phyloP scores from a whole-genome alignment of 2,888 invertebrate species.

The Tetragonisca angustula region DNA sequence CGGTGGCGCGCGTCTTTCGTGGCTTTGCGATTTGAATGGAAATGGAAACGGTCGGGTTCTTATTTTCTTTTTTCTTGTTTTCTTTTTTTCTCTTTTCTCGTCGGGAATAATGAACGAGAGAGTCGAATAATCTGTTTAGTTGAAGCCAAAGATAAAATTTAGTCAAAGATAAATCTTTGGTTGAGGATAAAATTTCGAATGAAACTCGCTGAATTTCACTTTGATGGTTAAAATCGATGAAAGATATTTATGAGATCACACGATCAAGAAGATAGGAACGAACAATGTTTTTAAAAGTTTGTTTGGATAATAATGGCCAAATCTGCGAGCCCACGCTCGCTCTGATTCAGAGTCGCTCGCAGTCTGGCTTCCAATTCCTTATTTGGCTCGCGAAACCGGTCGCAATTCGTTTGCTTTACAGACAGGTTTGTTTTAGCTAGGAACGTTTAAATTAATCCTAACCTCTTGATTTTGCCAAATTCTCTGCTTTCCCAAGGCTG shows the following conservation, averaged over 20 bases:
- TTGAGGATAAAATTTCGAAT: no score
- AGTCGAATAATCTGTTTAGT: no score
- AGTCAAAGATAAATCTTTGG: no score
- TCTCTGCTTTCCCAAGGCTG: background rate
- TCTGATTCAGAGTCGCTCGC: conserved; percentile 4
- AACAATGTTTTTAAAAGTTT: no score
- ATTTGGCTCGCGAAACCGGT: background rate
- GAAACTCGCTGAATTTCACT: no score
- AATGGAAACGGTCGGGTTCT: no score
- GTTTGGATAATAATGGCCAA: background rate
- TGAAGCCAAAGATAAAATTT: no score
- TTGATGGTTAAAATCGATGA: no score
- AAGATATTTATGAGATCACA: background rate
- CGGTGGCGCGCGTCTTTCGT: background rate
- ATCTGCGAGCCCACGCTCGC: background rate
- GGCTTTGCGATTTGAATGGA: background rate
- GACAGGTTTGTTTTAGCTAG: background rate
- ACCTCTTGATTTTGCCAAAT: background rate
- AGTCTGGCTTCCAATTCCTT: conserved; percentile 12
- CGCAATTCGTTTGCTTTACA: background rate
- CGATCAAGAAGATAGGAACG: no score
- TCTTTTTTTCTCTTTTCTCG: no score
- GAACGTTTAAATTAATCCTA: background rate
- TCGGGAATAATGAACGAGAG: no score
- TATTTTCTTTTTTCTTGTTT: no score